A percentile compares a stretch with the other conserved stretches of the same genome.
These are phyloP conservation scores for Ochlodes sylvanus DNA, from an alignment of 2,888 invertebrate genomes.

Conservation along the genomic window DNA sequence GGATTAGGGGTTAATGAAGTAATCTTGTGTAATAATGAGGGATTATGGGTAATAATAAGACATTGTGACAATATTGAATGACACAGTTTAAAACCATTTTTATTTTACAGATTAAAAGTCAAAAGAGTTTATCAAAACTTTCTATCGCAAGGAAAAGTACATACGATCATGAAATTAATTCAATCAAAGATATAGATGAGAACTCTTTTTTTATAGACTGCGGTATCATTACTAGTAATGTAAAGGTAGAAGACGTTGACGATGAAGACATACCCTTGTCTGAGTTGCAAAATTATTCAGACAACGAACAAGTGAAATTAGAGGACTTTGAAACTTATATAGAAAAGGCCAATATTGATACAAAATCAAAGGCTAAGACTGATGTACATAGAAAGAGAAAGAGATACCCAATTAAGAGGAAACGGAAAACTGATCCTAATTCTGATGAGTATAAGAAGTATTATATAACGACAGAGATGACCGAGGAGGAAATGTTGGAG, in stretches of 20 bases:
- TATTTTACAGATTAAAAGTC: slow-evolving; percentile 5
- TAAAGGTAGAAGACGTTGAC: slow-evolving; percentile 12
- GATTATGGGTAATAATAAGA: too few relatives aligned
- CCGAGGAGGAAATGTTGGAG: slow-evolving; percentile 16
- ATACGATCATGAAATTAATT: slow-evolving; percentile 7
- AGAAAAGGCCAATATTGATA: not conserved
- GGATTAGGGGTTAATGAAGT: too few relatives aligned
- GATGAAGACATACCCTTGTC: slow-evolving; percentile 27
- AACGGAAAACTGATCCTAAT: slow-evolving; percentile 29
- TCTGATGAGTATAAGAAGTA: slow-evolving; percentile 25
- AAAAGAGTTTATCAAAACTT: slow-evolving; percentile 13
- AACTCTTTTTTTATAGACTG: slow-evolving; percentile 34
- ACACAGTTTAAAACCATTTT: too few relatives aligned
- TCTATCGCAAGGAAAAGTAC: not conserved
- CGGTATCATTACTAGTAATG: slow-evolving; percentile 12
- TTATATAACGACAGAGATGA: slow-evolving; percentile 18
- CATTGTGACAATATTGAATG: too few relatives aligned
- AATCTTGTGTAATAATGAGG: too few relatives aligned
- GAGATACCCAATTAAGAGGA: slow-evolving; percentile 6
- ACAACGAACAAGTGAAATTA: slow-evolving; percentile 3
- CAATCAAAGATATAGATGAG: not conserved
- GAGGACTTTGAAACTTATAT: not conserved
- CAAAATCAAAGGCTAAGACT: not conserved
- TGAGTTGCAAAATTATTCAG: slow-evolving; percentile 12
- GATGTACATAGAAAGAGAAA: not conserved